Evolutionary conservation across 2,113 vertebrate species (phyloP).

Genomic region (Falco punctatus): DNA sequence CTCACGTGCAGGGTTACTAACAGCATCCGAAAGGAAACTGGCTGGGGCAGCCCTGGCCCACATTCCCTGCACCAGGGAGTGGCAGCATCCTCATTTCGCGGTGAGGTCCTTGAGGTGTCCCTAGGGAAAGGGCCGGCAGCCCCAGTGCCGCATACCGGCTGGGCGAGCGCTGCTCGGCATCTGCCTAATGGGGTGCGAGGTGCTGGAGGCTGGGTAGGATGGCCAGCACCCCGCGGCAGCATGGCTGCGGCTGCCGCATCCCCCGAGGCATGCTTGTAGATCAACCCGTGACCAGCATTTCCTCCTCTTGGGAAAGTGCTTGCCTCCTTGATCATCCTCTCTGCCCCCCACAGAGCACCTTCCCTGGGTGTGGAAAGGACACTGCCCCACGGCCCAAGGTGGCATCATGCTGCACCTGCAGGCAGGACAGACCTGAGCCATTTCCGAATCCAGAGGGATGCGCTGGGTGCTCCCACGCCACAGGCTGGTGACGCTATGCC

Average conservation of each 20-base stretch:
- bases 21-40: not conserved
- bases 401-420: not conserved
- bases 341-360: not conserved
- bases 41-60: not conserved
- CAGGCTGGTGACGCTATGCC: not conserved
- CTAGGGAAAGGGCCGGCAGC: conserved; percentile 1
- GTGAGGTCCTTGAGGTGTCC: not conserved
- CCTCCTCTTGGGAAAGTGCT: not conserved
- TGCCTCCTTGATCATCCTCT: not conserved
- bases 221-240: not conserved
- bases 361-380: not conserved
- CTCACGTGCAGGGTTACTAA: not conserved
- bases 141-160: accelerated
- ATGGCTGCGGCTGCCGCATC: not conserved
- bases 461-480: not conserved
- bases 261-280: accelerated
- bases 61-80: conserved; percentile 12
- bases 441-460: not conserved
- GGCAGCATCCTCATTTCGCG: not conserved
- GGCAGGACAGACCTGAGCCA: not conserved
- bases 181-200: not conserved
- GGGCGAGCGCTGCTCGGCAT: not conserved
- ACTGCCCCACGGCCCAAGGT: not conserved
- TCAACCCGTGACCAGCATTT: not conserved
- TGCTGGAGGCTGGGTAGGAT: not conserved